Base-by-base conservation (phyloP, 2,888 invertebrate genomes). In the Cordylochernes scorpioides region DNA sequence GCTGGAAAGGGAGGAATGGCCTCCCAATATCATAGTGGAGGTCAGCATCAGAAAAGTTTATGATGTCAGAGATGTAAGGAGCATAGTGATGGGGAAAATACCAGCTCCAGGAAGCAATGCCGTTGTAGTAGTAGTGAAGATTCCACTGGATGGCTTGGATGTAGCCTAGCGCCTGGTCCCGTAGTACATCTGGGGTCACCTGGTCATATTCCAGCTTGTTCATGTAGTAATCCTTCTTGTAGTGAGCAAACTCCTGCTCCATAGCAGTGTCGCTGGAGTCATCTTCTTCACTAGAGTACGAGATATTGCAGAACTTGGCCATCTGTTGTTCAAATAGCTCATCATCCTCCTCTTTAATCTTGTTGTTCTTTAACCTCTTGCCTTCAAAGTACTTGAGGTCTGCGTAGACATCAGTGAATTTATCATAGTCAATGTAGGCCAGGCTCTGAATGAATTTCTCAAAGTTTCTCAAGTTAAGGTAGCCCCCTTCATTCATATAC, bases 51-150 rank as follows among this genome's bases (percentile, higher is more conserved):
- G 47, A 43, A 48, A 91, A 84, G 32, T 71, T 67, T 44, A 65
- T 68, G 18, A 94, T 65, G 51, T 94, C 94, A 3, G 88, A 88
- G 42, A 88, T 73, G 50, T 72, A 91, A 0, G 94, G 94, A 0
- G 91, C 77, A 54, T 94, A 97, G 54, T 97, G 91, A 49, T 80
- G 77, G 0, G 88, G 86, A 54, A 88, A 97, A 39, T 64, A 91
- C 94, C 94, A 97, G 17, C 80, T 75, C 97, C 97, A 97, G 0
- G 86, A 88, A 28, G 74, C 73, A 25, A 86, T 80, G 5, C 94
- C 94, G 46, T 78, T 70, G 55, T 86, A 94, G 53, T 97, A 97
- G 53, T 97, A 97, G 49, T 72, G 65, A 12, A 94, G 59, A 49
- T 84, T 82, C 94, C 94, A 97, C 46, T 94, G 91, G 27, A 97